Evolutionary conservation across 1,140 invertebrate genomes (phyloP).

Genomic region (Diachasma alloeum): DNA sequence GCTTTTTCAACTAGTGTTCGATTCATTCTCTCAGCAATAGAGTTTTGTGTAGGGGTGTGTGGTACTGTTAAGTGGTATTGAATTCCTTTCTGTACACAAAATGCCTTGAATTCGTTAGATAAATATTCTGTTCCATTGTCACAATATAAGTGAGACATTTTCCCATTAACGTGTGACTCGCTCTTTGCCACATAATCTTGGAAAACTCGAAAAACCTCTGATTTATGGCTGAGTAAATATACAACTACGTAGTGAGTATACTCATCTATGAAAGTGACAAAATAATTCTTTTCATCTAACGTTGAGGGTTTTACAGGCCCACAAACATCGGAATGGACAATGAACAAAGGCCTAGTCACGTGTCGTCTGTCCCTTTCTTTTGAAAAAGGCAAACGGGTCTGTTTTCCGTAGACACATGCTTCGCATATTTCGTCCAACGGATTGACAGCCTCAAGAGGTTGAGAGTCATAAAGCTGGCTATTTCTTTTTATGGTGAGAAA

Average conservation of each 20-base stretch:
- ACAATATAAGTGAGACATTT: not conserved
- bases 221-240: slow-evolving; percentile 23
- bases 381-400: slow-evolving; percentile 42
- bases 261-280: slow-evolving; percentile 23
- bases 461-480: not conserved
- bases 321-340: not conserved
- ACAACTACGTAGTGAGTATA: slow-evolving; percentile 25
- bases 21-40: slow-evolving; percentile 53
- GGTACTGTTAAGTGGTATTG: slow-evolving; percentile 15
- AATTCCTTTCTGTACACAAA: slow-evolving; percentile 7
- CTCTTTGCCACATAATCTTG: not conserved
- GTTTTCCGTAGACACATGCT: slow-evolving; percentile 58
- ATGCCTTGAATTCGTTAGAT: not conserved
- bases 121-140: slow-evolving; percentile 6
- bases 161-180: not conserved
- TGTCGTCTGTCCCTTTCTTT: not conserved
- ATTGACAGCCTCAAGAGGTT: not conserved
- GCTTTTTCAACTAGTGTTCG: slow-evolving; percentile 57
- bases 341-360: not conserved
- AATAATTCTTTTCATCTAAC: slow-evolving; percentile 19
- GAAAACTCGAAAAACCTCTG: slow-evolving; percentile 22
- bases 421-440: slow-evolving; percentile 54
- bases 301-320: slow-evolving; percentile 15
- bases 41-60: not conserved
- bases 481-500: not conserved